phyloP scores from a whole-genome alignment of 2,797 vertebrate species.

The Chrosomus eos region DNA sequence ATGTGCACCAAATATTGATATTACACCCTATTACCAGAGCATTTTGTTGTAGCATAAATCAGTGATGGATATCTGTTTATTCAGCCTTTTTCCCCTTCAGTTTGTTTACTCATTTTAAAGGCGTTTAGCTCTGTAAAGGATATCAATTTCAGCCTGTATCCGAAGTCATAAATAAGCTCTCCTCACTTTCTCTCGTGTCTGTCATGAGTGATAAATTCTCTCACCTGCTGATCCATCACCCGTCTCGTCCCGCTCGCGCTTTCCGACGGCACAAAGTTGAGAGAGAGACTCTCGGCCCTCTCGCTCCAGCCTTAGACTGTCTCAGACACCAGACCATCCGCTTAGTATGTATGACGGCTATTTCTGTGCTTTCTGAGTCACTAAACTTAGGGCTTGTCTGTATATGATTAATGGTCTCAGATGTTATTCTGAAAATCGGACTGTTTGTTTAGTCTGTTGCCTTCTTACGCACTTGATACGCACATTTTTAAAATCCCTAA shows the following conservation, averaged over 20 bases:
- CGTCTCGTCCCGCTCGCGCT: slow-evolving; percentile 20
- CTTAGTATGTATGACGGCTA: slow-evolving; percentile 31
- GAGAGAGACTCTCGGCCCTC: slow-evolving; percentile 8
- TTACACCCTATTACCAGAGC: slow-evolving; percentile 43
- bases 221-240: slow-evolving; percentile 62
- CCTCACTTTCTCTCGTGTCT: slow-evolving; percentile 63
- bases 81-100: slow-evolving; percentile 55
- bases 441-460: background rate
- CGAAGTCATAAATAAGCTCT: slow-evolving; percentile 62
- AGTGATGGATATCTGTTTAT: slow-evolving; percentile 63
- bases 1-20: slow-evolving; percentile 30
- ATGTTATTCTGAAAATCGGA: background rate
- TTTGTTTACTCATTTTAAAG: slow-evolving; percentile 65
- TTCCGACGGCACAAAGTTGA: slow-evolving; percentile 33
- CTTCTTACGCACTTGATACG: background rate
- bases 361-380: slow-evolving; percentile 13
- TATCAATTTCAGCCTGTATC: slow-evolving; percentile 63
- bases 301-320: background rate
- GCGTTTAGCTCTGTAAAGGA: slow-evolving; percentile 60
- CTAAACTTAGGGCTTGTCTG: background rate
- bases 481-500: background rate
- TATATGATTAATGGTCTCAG: background rate
- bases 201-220: slow-evolving; percentile 64
- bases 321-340: slow-evolving; percentile 17
- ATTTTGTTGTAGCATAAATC: slow-evolving; percentile 50